A percentile compares a stretch with the other conserved stretches of the same genome.
These are phyloP conservation scores for Oxyruncus cristatus DNA, from an alignment of 2,113 vertebrate species.

Conservation along the genomic window DNA sequence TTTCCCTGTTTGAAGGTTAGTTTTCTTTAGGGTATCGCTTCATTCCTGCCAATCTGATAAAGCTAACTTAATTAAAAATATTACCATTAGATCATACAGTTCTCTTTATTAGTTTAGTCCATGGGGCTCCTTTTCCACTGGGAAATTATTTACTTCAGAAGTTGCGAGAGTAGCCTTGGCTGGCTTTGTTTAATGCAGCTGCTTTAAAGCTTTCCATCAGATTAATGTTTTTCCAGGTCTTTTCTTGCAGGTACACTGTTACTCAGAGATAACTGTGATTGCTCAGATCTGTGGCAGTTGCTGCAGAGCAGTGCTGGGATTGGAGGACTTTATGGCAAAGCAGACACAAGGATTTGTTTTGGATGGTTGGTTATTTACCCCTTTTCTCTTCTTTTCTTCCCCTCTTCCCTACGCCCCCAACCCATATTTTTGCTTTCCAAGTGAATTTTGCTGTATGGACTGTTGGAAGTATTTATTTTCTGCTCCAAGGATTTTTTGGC, in stretches of 20 bases:
- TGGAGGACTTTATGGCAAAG: not conserved
- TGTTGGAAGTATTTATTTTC: not conserved
- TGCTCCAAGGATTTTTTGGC: not conserved
- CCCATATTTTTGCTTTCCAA: not conserved
- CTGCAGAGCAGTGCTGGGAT: not conserved
- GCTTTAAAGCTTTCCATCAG: constrained; percentile 55
- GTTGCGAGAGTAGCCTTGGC: constrained; percentile 25
- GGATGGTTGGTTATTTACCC: not conserved
- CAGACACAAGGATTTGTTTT: not conserved
- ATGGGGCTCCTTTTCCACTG: constrained; percentile 38
- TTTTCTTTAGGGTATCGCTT: constrained; percentile 60
- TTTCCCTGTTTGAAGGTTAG: constrained; percentile 37
- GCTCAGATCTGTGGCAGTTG: not conserved
- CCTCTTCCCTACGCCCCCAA: not conserved
- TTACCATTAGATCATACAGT: constrained; percentile 65
- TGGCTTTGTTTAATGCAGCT: constrained; percentile 54
- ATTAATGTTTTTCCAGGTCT: constrained; percentile 48
- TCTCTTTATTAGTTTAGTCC: constrained; percentile 61
- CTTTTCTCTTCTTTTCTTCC: not conserved
- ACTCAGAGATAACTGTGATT: constrained; percentile 33
- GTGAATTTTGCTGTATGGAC: not conserved
- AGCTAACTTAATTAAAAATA: constrained; percentile 69
- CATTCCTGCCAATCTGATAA: constrained; percentile 60
- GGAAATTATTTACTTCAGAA: constrained; percentile 68
- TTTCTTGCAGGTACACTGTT: constrained; percentile 54